These are phyloP conservation scores for Strix aluco DNA, from an alignment of 2,113 vertebrate species.

Conservation along the genomic window DNA sequence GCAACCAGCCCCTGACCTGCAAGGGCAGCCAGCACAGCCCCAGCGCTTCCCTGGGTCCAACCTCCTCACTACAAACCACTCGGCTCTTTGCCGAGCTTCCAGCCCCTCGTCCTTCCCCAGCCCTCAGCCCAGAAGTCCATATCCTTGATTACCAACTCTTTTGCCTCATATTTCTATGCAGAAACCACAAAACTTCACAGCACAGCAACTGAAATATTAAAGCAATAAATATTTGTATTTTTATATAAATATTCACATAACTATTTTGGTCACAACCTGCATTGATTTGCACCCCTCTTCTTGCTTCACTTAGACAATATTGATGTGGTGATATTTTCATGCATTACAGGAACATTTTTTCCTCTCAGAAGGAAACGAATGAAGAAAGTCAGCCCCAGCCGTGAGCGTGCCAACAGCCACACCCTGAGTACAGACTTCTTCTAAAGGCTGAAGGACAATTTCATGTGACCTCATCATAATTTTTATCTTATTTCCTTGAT, in stretches of 20 bases:
- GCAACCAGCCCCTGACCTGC: not conserved
- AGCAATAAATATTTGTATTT: not conserved
- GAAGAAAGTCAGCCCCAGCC: not conserved
- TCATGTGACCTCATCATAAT: not conserved
- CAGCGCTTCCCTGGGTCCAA: not conserved
- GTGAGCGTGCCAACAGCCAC: rapidly evolving
- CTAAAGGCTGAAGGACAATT: not conserved
- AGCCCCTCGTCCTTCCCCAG: not conserved
- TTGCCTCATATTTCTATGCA: not conserved
- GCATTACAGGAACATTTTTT: not conserved
- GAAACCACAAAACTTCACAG: not conserved
- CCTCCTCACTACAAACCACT: not conserved
- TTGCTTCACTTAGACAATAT: not conserved
- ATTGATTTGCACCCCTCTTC: not conserved
- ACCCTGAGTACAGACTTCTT: not conserved
- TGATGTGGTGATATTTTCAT: not conserved
- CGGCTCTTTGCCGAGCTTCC: not conserved
- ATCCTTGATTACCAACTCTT: not conserved
- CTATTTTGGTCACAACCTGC: not conserved
- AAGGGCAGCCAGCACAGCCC: not conserved
- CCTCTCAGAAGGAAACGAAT: not conserved
- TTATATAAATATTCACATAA: not conserved
- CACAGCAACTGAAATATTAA: not conserved
- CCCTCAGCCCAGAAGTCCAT: not conserved
- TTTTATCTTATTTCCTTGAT: not conserved